Conservation (phyloP, 1,140 invertebrate species). For the Neelides sp. region DNA sequence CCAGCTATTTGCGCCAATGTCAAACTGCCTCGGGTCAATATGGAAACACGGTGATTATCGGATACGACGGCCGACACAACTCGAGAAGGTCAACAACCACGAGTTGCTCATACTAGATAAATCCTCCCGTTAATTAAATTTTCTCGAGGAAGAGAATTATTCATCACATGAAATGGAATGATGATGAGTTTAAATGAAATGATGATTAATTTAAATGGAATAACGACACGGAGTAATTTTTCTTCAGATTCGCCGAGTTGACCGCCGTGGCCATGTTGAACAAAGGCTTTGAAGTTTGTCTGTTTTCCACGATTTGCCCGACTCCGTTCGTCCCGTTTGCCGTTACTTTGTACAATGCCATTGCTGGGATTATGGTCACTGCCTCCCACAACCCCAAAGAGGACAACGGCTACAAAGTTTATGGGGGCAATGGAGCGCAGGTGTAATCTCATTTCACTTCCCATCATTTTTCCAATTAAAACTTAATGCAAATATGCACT, state of each 20-base stretch:
- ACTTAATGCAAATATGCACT: neutral
- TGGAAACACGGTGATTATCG: conserved; percentile 69
- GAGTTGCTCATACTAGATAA: too few relatives aligned
- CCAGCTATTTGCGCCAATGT: conserved; percentile 36
- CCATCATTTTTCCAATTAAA: neutral
- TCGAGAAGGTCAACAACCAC: conserved; percentile 63
- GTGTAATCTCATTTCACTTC: conserved; percentile 34
- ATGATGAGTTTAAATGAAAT: neutral
- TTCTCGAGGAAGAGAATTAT: too few relatives aligned
- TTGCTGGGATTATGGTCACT: conserved; percentile 86
- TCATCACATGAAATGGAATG: too few relatives aligned
- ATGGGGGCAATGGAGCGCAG: conserved; percentile 87
- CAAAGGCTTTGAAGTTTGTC: conserved; percentile 62
- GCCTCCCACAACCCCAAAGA: conserved; percentile 98
- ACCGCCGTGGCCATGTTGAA: conserved; percentile 70
- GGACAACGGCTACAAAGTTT: conserved; percentile 99
- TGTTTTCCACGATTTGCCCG: conserved; percentile 69
- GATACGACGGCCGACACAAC: conserved; percentile 90
- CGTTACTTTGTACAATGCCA: conserved; percentile 53
- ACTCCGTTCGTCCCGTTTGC: conserved; percentile 88
- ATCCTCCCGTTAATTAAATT: too few relatives aligned
- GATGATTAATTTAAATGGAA: neutral
- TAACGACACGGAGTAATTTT: neutral
- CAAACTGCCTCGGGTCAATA: conserved; percentile 53
- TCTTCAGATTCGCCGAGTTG: conserved; percentile 74